phyloP scores from a whole-genome alignment of 2,797 vertebrate species.

The Craterocephalus amniculus region DNA sequence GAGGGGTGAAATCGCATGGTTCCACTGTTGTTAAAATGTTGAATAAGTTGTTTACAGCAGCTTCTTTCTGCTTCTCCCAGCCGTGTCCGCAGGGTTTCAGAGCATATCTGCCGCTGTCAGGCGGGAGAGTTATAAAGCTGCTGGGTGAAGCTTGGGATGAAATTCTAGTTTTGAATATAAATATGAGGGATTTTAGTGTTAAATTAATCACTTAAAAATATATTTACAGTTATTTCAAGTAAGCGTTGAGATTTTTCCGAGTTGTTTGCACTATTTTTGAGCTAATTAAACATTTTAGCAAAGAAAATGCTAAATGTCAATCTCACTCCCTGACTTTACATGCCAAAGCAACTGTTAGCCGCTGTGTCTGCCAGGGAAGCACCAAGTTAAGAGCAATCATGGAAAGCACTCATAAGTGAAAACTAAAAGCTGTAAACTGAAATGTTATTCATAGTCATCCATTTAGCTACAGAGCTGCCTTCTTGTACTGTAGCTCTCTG shows the following conservation, averaged over 20 bases:
- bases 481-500: not conserved
- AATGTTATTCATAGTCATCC: conserved; percentile 7
- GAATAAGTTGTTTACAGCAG: conserved; percentile 63
- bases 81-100: conserved; percentile 35
- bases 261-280: conserved; percentile 19
- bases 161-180: conserved; percentile 22
- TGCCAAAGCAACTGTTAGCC: not conserved
- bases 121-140: conserved; percentile 38
- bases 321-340: not conserved
- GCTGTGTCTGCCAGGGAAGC: not conserved
- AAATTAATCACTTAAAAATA: too few relatives aligned
- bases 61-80: conserved; percentile 19
- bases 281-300: not conserved
- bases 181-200: not conserved
- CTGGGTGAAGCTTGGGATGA: conserved; percentile 42
- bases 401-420: not conserved
- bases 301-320: not conserved
- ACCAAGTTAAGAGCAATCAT: not conserved
- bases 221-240: conserved; percentile 23
- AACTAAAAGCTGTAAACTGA: conserved; percentile 2
- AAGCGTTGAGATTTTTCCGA: not conserved
- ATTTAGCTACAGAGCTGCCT: conserved; percentile 5
- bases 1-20: conserved; percentile 63
- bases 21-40: conserved; percentile 56
- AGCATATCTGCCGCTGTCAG: conserved; percentile 43